Evolutionary conservation across 2,797 vertebrate genomes (phyloP).

Genomic region (Acanthiza pusilla): DNA sequence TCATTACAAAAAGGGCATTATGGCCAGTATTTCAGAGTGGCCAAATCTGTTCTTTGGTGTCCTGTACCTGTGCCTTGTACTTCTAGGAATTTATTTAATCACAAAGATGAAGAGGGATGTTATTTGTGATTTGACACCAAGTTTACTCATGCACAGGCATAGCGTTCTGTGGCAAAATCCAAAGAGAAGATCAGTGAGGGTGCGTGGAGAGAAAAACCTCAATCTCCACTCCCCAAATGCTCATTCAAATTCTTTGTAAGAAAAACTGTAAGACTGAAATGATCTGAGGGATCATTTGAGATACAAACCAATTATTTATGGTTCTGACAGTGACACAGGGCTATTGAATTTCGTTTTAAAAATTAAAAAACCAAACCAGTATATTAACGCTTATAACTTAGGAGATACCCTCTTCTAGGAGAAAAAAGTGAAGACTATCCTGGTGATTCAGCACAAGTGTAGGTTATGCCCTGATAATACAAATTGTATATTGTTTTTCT

Average conservation of each 20-base stretch:
- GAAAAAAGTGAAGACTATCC: neutral
- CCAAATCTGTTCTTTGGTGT: neutral
- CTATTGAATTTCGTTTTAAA: neutral
- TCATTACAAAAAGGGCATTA: neutral
- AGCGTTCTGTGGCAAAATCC: neutral
- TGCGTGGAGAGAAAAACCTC: neutral
- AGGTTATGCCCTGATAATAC: neutral
- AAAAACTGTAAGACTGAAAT: neutral
- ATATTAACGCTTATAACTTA: neutral
- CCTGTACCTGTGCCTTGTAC: neutral
- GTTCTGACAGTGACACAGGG: neutral
- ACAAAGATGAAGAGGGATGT: neutral
- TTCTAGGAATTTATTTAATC: neutral
- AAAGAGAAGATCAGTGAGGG: neutral
- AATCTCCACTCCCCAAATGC: neutral
- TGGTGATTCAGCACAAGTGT: neutral
- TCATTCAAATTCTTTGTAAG: neutral
- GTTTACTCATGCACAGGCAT: accelerated
- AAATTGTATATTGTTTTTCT: accelerated
- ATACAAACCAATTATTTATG: neutral
- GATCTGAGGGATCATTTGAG: neutral
- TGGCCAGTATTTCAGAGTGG: neutral
- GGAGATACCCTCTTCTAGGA: neutral
- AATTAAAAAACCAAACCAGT: neutral
- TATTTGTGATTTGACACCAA: neutral